A percentile compares a stretch with the other conserved stretches of the same genome.
Conservation (phyloP, 2,797 vertebrate genomes). For the Luscinia megarhynchos region DNA sequence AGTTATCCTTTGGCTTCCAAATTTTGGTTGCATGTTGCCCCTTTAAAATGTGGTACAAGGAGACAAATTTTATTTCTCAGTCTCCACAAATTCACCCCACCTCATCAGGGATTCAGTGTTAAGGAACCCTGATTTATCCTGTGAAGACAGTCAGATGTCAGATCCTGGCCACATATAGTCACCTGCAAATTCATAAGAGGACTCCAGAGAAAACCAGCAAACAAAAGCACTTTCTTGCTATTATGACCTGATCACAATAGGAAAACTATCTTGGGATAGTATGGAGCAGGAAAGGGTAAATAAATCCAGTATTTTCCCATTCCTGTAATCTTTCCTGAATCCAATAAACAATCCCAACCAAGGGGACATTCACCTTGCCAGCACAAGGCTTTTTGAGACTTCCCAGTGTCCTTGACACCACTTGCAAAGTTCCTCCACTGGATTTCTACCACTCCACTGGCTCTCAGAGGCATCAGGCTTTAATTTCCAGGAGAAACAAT, state of each 20-base stretch:
- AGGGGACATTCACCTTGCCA: neutral
- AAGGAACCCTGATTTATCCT: neutral
- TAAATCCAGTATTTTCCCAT: neutral
- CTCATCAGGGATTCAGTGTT: neutral
- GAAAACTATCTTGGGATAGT: neutral
- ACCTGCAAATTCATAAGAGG: conserved; percentile 17
- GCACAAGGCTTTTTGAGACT: neutral
- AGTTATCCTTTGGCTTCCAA: neutral
- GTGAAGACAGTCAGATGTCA: neutral
- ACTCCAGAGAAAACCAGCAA: neutral
- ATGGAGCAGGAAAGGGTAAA: neutral
- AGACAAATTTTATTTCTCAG: neutral
- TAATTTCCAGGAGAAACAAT: conserved; percentile 46
- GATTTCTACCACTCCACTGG: neutral
- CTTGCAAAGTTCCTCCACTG: neutral
- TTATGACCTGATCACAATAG: neutral
- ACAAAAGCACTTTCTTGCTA: neutral
- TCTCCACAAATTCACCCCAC: neutral
- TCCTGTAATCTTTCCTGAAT: neutral
- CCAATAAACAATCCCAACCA: neutral
- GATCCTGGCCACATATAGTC: neutral
- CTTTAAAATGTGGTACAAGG: neutral
- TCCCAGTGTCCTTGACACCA: neutral
- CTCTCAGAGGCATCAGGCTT: neutral
- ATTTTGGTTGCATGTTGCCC: neutral